phyloP scores from a whole-genome alignment of 2,888 invertebrate species.

The Apodemia hepburni region DNA sequence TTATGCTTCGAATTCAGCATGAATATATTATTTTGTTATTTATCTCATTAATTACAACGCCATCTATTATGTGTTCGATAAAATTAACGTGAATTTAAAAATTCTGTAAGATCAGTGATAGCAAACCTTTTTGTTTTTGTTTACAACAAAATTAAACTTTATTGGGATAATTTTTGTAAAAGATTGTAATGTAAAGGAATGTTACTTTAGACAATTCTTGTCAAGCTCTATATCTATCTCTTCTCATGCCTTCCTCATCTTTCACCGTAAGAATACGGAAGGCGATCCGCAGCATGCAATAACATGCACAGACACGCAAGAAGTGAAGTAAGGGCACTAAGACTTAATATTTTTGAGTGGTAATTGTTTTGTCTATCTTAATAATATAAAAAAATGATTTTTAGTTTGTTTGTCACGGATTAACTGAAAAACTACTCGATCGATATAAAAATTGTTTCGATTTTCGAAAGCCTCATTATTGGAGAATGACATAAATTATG shows the following conservation, averaged over 20 bases:
- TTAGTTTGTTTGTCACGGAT: no score
- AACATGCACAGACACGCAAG: not conserved
- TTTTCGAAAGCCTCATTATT: no score
- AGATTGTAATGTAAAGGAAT: not conserved
- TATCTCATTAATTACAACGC: not conserved
- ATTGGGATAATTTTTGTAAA: not conserved
- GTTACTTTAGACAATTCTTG: not conserved
- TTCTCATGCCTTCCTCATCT: constrained; percentile 1
- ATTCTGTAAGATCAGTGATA: not conserved
- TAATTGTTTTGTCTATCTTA: not conserved
- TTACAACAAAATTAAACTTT: not conserved
- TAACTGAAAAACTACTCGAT: no score
- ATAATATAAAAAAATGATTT: no score
- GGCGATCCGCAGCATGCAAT: not conserved
- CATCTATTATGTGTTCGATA: not conserved
- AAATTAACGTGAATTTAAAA: not conserved
- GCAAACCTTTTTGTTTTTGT: not conserved
- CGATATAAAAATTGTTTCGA: no score
- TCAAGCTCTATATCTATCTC: not conserved
- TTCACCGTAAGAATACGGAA: not conserved
- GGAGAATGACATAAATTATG: no score
- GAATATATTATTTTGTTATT: no score
- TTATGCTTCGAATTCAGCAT: no score
- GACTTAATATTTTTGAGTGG: not conserved
- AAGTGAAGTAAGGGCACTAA: not conserved